Conservation (phyloP, 2,888 invertebrate species). For the Phyllotreta striolata region DNA sequence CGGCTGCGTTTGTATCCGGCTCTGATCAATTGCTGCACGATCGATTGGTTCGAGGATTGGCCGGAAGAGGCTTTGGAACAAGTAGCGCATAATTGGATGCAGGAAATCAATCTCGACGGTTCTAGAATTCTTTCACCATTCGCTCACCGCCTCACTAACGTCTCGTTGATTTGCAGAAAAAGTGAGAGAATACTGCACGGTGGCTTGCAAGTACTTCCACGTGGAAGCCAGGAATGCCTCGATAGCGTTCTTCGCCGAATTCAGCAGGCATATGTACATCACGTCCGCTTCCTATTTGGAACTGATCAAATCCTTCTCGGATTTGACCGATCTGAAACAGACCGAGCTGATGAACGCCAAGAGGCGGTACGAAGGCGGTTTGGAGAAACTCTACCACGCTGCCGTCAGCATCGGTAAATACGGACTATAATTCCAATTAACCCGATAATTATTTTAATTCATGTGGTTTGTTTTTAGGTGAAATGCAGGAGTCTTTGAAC, state of each 20-base stretch:
- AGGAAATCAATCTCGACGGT: slow-evolving; percentile 74
- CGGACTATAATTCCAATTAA: not conserved
- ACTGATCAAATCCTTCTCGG: slow-evolving; percentile 79
- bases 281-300: slow-evolving; percentile 88
- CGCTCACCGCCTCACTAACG: not conserved
- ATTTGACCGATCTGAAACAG: slow-evolving; percentile 75
- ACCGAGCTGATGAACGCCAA: slow-evolving; percentile 76
- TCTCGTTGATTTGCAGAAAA: slow-evolving; percentile 34
- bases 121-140: not conserved
- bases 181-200: slow-evolving; percentile 66
- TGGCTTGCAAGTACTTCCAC: slow-evolving; percentile 90
- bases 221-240: slow-evolving; percentile 74
- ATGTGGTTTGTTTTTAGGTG: slow-evolving; percentile 51
- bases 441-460: too few relatives aligned
- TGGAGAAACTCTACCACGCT: slow-evolving; percentile 81
- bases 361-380: slow-evolving; percentile 65
- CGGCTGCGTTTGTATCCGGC: slow-evolving; percentile 82
- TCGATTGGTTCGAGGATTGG: slow-evolving; percentile 91
- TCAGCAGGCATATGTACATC: slow-evolving; percentile 79
- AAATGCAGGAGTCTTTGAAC: slow-evolving; percentile 79
- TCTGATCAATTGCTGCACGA: slow-evolving; percentile 87
- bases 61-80: slow-evolving; percentile 86
- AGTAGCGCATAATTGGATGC: slow-evolving; percentile 79
- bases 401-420: slow-evolving; percentile 73
- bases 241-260: slow-evolving; percentile 69